Percentiles rank a stretch among this genome's conserved stretches.
Evolutionary conservation across 1,140 invertebrate species (phyloP).

Genomic region (Zophobas morio): DNA sequence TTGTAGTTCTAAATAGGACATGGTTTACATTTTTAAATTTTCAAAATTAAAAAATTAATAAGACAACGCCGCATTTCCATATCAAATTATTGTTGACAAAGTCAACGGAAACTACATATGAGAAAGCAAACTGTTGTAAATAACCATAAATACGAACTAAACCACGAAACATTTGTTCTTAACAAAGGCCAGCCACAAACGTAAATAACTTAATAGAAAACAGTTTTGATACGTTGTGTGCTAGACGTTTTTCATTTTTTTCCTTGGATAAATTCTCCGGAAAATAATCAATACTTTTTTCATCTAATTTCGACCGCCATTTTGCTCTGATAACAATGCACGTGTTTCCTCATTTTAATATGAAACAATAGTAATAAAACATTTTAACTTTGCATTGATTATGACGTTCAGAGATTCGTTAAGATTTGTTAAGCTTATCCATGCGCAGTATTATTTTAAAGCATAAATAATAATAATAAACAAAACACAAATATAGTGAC

Average conservation of each 20-base stretch:
- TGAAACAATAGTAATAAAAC: background rate
- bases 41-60: background rate
- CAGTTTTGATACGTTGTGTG: conserved; percentile 38
- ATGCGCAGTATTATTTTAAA: background rate
- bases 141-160: conserved; percentile 51
- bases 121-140: conserved; percentile 50
- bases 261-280: background rate
- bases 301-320: conserved; percentile 43
- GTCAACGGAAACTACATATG: conserved; percentile 45
- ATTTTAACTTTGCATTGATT: conserved; percentile 9
- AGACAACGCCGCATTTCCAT: conserved; percentile 6
- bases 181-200: conserved; percentile 37
- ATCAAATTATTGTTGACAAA: conserved; percentile 44
- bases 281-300: conserved; percentile 12
- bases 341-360: conserved; percentile 24
- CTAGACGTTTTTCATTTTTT: conserved; percentile 13
- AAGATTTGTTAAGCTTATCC: background rate
- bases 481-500: too few relatives aligned
- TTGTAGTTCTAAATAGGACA: too few relatives aligned
- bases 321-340: conserved; percentile 28
- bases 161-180: conserved; percentile 49
- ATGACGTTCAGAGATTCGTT: background rate
- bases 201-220: conserved; percentile 47
- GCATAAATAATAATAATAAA: too few relatives aligned
- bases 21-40: too few relatives aligned